These are phyloP conservation scores for Chinchilla lanigera DNA, from an alignment of 2,113 vertebrate genomes.

Conservation along the genomic window DNA sequence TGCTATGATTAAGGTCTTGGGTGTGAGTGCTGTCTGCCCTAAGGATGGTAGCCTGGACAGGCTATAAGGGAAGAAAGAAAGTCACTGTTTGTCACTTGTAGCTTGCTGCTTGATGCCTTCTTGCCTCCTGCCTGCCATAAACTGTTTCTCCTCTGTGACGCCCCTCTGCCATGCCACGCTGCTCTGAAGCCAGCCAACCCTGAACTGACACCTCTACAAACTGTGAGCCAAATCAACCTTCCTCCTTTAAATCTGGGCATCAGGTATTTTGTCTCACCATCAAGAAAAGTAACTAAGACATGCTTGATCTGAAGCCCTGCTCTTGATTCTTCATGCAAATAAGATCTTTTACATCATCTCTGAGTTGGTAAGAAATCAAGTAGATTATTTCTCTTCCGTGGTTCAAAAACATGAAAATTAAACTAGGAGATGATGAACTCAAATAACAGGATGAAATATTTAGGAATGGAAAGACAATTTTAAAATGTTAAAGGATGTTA, in stretches of 20 bases:
- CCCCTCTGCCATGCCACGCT: background rate
- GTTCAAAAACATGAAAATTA: conserved; percentile 46
- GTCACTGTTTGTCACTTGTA: background rate
- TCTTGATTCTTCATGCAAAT: background rate
- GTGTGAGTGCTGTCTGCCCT: background rate
- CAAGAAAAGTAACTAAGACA: background rate
- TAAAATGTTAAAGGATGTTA: background rate
- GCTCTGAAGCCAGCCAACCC: background rate
- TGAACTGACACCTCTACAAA: background rate
- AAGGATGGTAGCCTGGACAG: background rate
- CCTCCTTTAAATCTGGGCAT: background rate
- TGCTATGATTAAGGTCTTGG: background rate
- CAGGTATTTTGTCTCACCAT: background rate
- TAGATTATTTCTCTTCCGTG: conserved; percentile 16
- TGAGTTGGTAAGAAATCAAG: conserved; percentile 12
- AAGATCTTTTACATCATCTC: background rate
- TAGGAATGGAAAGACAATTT: background rate
- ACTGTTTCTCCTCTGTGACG: background rate
- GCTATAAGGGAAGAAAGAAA: background rate
- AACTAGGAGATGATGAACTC: conserved; percentile 6
- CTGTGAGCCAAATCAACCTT: background rate
- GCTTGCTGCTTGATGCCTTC: background rate
- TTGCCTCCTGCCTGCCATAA: background rate
- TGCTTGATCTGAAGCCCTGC: background rate
- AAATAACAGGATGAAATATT: background rate